Conservation (phyloP, 2,888 invertebrate species). For the Dione juno region DNA sequence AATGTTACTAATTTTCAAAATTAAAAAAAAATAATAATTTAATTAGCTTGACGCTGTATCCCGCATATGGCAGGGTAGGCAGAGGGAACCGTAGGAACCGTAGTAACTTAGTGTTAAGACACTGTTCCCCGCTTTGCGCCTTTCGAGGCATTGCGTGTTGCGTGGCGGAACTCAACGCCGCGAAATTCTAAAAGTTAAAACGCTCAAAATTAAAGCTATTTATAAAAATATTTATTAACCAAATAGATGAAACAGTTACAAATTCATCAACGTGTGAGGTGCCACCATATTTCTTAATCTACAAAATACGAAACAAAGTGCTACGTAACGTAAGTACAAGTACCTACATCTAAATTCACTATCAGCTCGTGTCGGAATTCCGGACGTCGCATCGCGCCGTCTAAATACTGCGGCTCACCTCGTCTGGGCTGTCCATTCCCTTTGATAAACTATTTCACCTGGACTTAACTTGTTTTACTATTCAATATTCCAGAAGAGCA, state of each 20-base stretch:
- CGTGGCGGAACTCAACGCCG: too few relatives aligned
- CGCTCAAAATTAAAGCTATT: too few relatives aligned
- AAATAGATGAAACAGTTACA: background rate
- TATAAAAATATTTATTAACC: too few relatives aligned
- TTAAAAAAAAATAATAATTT: too few relatives aligned
- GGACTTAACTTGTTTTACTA: slow-evolving; percentile 19
- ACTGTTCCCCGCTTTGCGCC: too few relatives aligned
- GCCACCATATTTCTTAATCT: background rate
- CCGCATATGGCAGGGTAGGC: too few relatives aligned
- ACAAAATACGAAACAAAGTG: slow-evolving; percentile 14
- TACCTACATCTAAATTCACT: slow-evolving; percentile 3
- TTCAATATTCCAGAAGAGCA: slow-evolving; percentile 28
- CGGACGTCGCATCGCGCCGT: slow-evolving; percentile 15
- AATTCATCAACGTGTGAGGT: background rate
- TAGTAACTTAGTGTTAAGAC: too few relatives aligned
- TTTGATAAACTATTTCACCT: slow-evolving; percentile 37
- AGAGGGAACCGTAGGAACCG: too few relatives aligned
- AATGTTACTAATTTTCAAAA: too few relatives aligned
- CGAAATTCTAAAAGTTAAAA: too few relatives aligned
- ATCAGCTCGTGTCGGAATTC: slow-evolving; percentile 27
- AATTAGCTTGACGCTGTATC: too few relatives aligned
- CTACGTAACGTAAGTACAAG: background rate
- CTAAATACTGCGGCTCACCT: slow-evolving; percentile 26
- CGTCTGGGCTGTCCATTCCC: slow-evolving; percentile 30
- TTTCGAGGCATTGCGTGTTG: too few relatives aligned